Evolutionary conservation across 2,888 invertebrate species (phyloP).

Genomic region (Lissonota sp.): DNA sequence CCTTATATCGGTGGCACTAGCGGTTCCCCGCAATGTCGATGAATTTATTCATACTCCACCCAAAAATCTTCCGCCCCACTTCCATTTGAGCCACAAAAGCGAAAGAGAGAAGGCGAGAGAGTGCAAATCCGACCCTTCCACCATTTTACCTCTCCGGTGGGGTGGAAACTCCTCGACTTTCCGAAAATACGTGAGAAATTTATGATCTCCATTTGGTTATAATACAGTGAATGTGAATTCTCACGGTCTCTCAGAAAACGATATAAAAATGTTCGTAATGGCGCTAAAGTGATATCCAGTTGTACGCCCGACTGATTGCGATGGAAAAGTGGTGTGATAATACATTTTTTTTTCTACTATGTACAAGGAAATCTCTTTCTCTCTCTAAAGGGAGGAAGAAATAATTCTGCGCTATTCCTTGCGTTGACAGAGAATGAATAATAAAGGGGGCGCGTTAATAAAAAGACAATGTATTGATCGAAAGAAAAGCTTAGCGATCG

Average conservation of each 20-base stretch:
- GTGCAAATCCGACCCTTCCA: conserved; percentile 12
- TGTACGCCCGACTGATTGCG: conserved; percentile 40
- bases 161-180: conserved; percentile 45
- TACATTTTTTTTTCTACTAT: conserved; percentile 11
- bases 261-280: conserved; percentile 54
- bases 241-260: conserved; percentile 7
- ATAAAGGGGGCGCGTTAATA: conserved; percentile 3
- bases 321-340: not conserved
- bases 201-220: conserved; percentile 47
- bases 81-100: conserved; percentile 63
- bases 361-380: not conserved
- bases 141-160: conserved; percentile 21
- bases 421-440: conserved; percentile 37
- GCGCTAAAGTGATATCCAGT: conserved; percentile 50
- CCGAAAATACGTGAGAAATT: conserved; percentile 60
- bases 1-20: conserved; percentile 58
- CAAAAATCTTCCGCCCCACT: conserved; percentile 69
- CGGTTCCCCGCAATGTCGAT: conserved; percentile 70
- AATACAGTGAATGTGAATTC: conserved; percentile 43
- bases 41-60: conserved; percentile 80
- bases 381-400: not conserved
- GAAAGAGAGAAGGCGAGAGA: conserved; percentile 55
- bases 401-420: not conserved
- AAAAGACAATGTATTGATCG: conserved; percentile 11
- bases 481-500: conserved; percentile 11